phyloP scores from a whole-genome alignment of 2,888 invertebrate species.

The Dryobotodes eremita region DNA sequence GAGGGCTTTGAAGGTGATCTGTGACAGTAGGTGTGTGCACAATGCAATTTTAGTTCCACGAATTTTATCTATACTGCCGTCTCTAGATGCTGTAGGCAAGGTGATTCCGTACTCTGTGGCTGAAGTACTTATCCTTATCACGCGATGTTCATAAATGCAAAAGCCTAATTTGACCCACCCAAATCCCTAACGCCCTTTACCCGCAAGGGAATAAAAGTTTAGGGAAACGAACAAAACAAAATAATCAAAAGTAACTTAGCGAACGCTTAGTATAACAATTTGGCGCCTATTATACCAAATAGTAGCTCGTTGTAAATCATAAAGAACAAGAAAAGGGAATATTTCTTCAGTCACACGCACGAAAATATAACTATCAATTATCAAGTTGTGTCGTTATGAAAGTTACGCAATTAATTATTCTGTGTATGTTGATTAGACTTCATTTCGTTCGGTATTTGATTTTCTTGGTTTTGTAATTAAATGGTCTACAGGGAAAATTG shows the following conservation, averaged over 20 bases:
- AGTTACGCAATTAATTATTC: conserved; percentile 38
- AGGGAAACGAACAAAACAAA: conserved; percentile 39
- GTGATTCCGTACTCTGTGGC: not conserved
- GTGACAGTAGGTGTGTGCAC: not conserved
- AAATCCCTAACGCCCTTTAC: not conserved
- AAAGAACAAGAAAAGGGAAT: conserved; percentile 35
- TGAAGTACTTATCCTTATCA: not conserved
- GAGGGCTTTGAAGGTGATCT: not conserved
- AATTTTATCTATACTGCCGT: too few species aligned
- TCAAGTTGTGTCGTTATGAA: conserved; percentile 42
- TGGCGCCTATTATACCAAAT: conserved; percentile 43
- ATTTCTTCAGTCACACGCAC: conserved; percentile 33
- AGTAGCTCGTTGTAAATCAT: conserved; percentile 50
- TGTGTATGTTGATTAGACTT: conserved; percentile 23
- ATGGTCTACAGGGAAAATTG: not conserved
- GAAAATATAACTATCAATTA: conserved; percentile 57
- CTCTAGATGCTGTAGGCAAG: not conserved
- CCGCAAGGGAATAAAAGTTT: conserved; percentile 34
- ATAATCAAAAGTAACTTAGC: conserved; percentile 57
- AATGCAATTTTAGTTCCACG: not conserved
- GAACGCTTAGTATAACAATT: conserved; percentile 45
- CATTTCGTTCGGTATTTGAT: conserved; percentile 4
- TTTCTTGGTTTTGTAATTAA: not conserved
- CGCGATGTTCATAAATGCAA: not conserved
- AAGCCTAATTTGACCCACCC: not conserved